Evolutionary conservation across 1,140 invertebrate genomes (phyloP), one percentile per base, ranked within the genome.

Genomic region (Reticulitermes speratus): DNA sequence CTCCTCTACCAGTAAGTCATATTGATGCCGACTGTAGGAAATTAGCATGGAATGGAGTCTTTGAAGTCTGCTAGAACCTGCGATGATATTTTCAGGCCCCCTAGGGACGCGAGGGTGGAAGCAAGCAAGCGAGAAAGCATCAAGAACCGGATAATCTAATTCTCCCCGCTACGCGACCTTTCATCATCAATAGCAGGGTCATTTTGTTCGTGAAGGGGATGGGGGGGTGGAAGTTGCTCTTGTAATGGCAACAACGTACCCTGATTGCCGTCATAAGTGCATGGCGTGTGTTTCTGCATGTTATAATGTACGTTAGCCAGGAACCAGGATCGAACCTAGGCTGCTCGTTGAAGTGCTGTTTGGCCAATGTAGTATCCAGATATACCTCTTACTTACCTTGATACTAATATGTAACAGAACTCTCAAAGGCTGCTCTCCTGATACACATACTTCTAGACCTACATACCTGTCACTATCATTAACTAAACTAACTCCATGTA

Each of bases 91-190:
- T 75, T 25, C 65, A 75, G 25, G 0, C 65, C 65, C 65, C 65
- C 65, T 75, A 30, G 65, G 65, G 65, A 75, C 65, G 65, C 25
- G n/a, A 75, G n/a, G n/a, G 65, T 23, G 55, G 7, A 2, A 59
- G 55, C 14, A 6, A 65, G 14, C 21, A 19, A 75, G 65, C 52
- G 65, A 75, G 65, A 12, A 25, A 75, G 65, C 65, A 30, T 75
- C 65, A 75, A 75, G 65, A 75, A 75, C n/a, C 65, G 65, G 65
- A 75, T 75, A 75, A 75, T 75, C 65, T 75, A 75, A 75, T 75
- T 75, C 65, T 75, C 65, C 65, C 65, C 65, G 25, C 65, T 75
- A 30, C 65, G 65, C 65, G 65, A 75, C 65, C 65, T 75, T 75
- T 75, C 65, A 75, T 8, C 65, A 75, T 75, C 65, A 75, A 75